A percentile compares a stretch with the other conserved stretches of the same genome.
Conservation (phyloP, 1,140 invertebrate genomes). For the Drosophila paulistorum region DNA sequence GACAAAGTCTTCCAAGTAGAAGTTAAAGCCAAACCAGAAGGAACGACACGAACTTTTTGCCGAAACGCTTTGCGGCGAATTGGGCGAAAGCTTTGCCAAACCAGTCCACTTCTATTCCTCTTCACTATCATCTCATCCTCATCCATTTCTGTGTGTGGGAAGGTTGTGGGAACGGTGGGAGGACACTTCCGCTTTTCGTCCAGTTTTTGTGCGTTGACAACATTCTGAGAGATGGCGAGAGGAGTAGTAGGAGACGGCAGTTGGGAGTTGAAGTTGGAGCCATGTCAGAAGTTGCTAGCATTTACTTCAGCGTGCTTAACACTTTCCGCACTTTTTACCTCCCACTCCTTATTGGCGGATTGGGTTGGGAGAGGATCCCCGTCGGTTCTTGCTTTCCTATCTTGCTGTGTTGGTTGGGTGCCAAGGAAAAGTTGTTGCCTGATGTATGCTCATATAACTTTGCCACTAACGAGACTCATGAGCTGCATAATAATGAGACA, state of each 20-base stretch:
- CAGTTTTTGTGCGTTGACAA: slow-evolving; percentile 12
- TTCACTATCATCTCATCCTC: slow-evolving; percentile 1
- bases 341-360: too few relatives aligned
- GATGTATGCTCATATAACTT: slow-evolving; percentile 81
- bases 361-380: neutral
- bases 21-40: slow-evolving; percentile 26
- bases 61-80: slow-evolving; percentile 65
- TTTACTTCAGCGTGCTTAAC: slow-evolving; percentile 76
- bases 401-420: slow-evolving; percentile 46
- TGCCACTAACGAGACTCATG: slow-evolving; percentile 80
- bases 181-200: slow-evolving; percentile 1
- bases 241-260: neutral
- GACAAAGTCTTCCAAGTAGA: slow-evolving; percentile 14
- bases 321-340: slow-evolving; percentile 60
- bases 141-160: neutral
- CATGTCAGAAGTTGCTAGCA: slow-evolving; percentile 67
- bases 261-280: slow-evolving; percentile 14
- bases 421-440: slow-evolving; percentile 66
- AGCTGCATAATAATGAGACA: slow-evolving; percentile 74
- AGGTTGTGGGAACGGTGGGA: too few relatives aligned
- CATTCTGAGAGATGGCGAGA: slow-evolving; percentile 27
- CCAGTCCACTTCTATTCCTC: slow-evolving; percentile 3
- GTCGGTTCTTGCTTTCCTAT: neutral
- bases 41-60: slow-evolving; percentile 42
- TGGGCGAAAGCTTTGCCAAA: slow-evolving; percentile 32